Conservation (phyloP, 2,888 invertebrate species). For the Parnassius smintheus region DNA sequence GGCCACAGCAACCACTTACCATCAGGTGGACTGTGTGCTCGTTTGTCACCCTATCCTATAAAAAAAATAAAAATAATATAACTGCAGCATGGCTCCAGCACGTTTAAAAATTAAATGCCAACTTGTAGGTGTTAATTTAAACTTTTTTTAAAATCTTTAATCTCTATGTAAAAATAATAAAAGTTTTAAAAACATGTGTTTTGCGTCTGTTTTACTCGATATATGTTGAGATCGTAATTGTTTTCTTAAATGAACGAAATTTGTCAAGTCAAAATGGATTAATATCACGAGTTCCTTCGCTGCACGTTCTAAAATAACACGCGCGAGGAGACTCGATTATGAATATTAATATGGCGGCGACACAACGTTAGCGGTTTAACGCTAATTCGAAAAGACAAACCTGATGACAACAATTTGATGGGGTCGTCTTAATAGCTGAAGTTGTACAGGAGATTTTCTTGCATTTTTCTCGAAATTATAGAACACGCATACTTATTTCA, state of each 20-base stretch:
- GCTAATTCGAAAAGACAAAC: conserved; percentile 68
- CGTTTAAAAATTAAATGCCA: no score
- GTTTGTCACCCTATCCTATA: no score
- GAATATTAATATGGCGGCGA: conserved; percentile 72
- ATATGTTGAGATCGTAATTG: conserved; percentile 4
- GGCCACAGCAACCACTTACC: no score
- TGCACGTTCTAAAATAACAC: conserved; percentile 40
- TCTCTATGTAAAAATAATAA: no score
- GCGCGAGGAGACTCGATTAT: conserved; percentile 49
- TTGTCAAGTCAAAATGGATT: conserved; percentile 43
- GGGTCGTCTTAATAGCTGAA: conserved; percentile 24
- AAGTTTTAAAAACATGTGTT: no score
- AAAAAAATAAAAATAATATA: no score
- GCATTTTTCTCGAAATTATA: not conserved
- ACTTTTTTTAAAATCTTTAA: no score
- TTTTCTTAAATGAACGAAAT: conserved; percentile 9
- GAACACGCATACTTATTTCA: no score
- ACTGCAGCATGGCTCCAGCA: no score
- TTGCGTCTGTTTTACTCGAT: not conserved
- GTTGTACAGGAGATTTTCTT: not conserved
- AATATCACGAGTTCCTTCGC: conserved; percentile 43
- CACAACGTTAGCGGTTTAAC: conserved; percentile 63
- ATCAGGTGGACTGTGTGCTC: no score
- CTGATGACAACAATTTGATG: conserved; percentile 37
- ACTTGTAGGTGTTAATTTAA: no score